Evolutionary conservation across 2,797 vertebrate genomes (phyloP), one percentile per base, ranked within the genome.

Genomic region (Schizopygopsis malacanthus): DNA sequence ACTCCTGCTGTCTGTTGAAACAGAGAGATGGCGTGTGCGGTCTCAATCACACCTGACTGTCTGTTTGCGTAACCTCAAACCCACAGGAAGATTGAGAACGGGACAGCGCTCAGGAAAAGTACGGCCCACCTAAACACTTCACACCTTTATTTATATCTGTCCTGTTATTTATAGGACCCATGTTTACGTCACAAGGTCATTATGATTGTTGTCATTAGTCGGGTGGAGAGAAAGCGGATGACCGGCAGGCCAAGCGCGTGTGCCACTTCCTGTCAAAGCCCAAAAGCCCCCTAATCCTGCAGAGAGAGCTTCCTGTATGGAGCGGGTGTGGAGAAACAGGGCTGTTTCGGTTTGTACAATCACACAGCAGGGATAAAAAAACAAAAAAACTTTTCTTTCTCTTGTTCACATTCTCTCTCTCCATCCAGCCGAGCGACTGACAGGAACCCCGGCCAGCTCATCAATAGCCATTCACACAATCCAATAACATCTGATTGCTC

Each of bases 401-500:
- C 41, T 75, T 22, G 47, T 56, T 52, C 75, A 50, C 43, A 10
- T 77, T 28, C 25, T 37, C 59, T 18, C 67, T 59, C 63, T 69
- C 45, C 67, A 63, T 71, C 52, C 77, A 37, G 16, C 71, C 8
- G 39, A 22, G 5, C 59, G 65, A 65, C 65, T 65, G 45, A 43
- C 82, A 52, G 63, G 11, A 83, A 77, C 61, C 78, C 78, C 20
- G 56, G 47, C 22, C 77, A 72, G 83, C 80, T 89, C 88, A 89
- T 89, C 84, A 87, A 85, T 80, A 73, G 22, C 76, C 71, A 86
- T 89, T 87, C 86, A 81, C 71, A 70, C 13, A 63, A 70, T 43
- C 83, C 82, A 75, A 80, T 72, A 71, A 69, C 70, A 81, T 33
- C 88, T 86, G 85, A 89, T 89, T 89, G 84, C 86, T 84, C 86